Evolutionary conservation across 2,888 invertebrate genomes (phyloP).

Genomic region (Papilio demoleus): DNA sequence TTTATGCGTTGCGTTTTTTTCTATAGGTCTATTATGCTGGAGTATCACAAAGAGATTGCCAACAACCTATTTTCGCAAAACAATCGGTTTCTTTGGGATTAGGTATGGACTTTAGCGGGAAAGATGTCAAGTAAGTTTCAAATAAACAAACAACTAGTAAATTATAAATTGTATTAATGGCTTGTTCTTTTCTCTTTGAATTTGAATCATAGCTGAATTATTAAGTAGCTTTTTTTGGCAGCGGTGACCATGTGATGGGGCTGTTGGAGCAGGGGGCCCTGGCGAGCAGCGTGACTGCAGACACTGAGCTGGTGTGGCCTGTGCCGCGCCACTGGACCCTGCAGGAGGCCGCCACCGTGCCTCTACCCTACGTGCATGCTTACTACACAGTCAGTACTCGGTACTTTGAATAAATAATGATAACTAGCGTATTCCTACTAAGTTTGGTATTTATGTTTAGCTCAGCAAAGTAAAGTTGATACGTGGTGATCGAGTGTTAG

Average conservation of each 20-base stretch:
- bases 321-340: slow-evolving; percentile 87
- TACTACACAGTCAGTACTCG: slow-evolving; percentile 43
- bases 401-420: background rate
- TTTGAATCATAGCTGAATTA: too few species aligned
- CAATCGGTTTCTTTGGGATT: slow-evolving; percentile 40
- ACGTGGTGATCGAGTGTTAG: slow-evolving; percentile 1
- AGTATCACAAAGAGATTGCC: slow-evolving; percentile 19
- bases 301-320: slow-evolving; percentile 82
- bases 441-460: slow-evolving; percentile 12
- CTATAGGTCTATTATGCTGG: slow-evolving; percentile 23
- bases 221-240: too few species aligned
- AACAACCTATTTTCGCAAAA: background rate
- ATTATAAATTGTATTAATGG: too few species aligned
- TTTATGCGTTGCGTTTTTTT: too few species aligned
- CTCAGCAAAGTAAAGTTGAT: background rate
- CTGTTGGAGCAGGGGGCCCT: slow-evolving; percentile 77
- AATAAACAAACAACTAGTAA: too few species aligned
- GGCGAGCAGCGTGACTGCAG: slow-evolving; percentile 80
- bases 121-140: slow-evolving; percentile 53
- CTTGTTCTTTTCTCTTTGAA: background rate
- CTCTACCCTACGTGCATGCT: slow-evolving; percentile 86
- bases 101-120: slow-evolving; percentile 69
- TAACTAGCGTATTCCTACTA: background rate
- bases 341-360: slow-evolving; percentile 88
- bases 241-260: slow-evolving; percentile 85